Base-by-base conservation (phyloP, 2,797 vertebrate species). In the Aldrovandia affinis region DNA sequence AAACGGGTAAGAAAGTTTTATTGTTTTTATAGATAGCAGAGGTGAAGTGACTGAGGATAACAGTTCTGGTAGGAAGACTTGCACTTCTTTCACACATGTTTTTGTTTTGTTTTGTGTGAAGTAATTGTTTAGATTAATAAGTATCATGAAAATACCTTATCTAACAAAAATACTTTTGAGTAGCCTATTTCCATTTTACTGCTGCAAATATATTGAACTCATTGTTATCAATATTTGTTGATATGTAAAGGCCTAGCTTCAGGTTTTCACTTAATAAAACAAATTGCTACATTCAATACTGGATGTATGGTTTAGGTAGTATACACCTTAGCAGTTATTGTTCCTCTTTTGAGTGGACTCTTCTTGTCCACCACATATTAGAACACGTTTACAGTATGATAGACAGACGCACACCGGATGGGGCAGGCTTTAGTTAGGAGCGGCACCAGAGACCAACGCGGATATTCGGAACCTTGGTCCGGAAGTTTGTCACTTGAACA, bases 381-480 rank as follows among this genome's bases (percentile, higher is more conserved):
- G 78, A 52, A 30, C 50, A 55, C 78, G 78, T 79, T 79, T 79
- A 54, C 50, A 79, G 5, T 54, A 10, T 50, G 75, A 78, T 70
- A 28, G 68, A 70, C 68, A 70, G 39, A n/a, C 42, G 14, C 78
- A n/a, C 14, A 55, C 47, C 28, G 78, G 50, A 79, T 54, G n/a
- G 47, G 50, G 47, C 78, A 54, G 78, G 78, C 47, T 52, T 79
- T 55, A 33, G 50, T 52, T 52, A 79, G 78, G 55, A 50, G 75
- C 83, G 65, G 81, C 81, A 82, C 63, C 28, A n/a, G 33, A 20
- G 22, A 15, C 65, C 42, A 54, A 80, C 81, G 22, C 81, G 84
- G 81, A 88, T 89, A 95, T 92, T 93, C 94, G 92, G 94, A 95
- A 94, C 91, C 88, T 85, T 57, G 7, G 33, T 89, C 92, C 94